Evolutionary conservation across 2,888 invertebrate species (phyloP).

Genomic region (Chorisops tibialis): DNA sequence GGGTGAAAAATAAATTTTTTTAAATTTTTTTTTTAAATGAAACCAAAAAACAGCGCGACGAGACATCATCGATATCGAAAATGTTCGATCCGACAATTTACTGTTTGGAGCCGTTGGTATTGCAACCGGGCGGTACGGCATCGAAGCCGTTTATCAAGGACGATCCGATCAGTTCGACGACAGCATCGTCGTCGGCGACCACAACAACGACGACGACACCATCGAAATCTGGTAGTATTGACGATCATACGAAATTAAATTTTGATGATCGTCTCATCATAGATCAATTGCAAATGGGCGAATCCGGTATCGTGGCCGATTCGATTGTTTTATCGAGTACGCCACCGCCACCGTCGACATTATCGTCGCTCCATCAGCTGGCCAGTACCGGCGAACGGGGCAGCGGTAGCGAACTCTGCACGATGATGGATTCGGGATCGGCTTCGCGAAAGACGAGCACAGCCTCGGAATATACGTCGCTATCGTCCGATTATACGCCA

Average conservation of each 20-base stretch:
- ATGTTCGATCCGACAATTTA: slow-evolving; percentile 49
- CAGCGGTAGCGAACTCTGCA: slow-evolving; percentile 37
- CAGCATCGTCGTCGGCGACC: slow-evolving; percentile 11
- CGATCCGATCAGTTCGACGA: background rate
- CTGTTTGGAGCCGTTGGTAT: slow-evolving; percentile 39
- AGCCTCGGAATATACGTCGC: slow-evolving; percentile 53
- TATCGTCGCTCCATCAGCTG: background rate
- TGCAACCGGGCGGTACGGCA: background rate
- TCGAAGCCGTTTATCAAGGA: slow-evolving; percentile 9
- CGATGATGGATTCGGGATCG: slow-evolving; percentile 42
- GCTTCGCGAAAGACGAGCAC: slow-evolving; percentile 59
- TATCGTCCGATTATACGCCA: slow-evolving; percentile 56
- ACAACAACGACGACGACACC: slow-evolving; percentile 25
- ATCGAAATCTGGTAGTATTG: slow-evolving; percentile 29
- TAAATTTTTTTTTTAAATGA: background rate
- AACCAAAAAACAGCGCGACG: slow-evolving; percentile 47
- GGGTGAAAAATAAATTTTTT: too few relatives aligned
- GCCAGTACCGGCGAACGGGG: background rate
- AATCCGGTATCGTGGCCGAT: slow-evolving; percentile 16
- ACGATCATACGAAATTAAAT: slow-evolving; percentile 25
- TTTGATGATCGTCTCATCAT: slow-evolving; percentile 13
- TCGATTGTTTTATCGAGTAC: background rate
- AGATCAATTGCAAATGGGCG: slow-evolving; percentile 30
- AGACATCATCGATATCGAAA: slow-evolving; percentile 49
- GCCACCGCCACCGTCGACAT: slow-evolving; percentile 39